Evolutionary conservation across 2,113 vertebrate genomes (phyloP).

Genomic region (Coryphaenoides rupestris): DNA sequence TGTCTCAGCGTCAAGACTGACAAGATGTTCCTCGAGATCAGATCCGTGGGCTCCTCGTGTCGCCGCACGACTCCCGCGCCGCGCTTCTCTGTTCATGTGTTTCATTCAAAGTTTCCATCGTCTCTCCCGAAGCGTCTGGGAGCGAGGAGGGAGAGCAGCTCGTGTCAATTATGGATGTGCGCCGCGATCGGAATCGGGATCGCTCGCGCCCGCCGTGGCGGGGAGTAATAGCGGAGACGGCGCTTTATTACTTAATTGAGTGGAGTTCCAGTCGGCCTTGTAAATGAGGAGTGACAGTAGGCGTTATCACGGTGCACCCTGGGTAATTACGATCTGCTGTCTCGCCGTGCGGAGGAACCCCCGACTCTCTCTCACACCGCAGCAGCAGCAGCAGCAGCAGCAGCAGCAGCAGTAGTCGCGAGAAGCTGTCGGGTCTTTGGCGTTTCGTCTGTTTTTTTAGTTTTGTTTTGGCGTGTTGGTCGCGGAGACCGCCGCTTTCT

Average conservation of each 20-base stretch:
- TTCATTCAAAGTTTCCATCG: too few relatives aligned
- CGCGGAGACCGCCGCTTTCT: background rate
- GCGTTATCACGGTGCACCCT: constrained; percentile 56
- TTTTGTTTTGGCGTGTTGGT: background rate
- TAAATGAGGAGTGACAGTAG: constrained; percentile 70
- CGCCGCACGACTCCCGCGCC: too few relatives aligned
- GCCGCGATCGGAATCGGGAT: constrained; percentile 53
- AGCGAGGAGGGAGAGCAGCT: background rate
- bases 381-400: too few relatives aligned
- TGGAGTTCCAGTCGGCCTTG: constrained; percentile 61
- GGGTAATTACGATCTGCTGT: constrained; percentile 64
- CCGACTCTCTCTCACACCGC: too few relatives aligned
- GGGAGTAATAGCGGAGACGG: constrained; percentile 56
- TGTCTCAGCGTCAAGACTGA: too few relatives aligned
- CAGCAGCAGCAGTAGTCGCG: too few relatives aligned
- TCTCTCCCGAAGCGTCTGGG: background rate
- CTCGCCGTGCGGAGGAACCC: constrained; percentile 50
- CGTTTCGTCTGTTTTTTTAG: constrained; percentile 17
- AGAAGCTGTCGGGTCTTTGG: too few relatives aligned
- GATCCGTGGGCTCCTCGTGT: too few relatives aligned
- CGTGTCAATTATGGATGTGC: constrained; percentile 52
- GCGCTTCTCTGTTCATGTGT: too few relatives aligned
- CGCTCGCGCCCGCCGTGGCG: constrained; percentile 50
- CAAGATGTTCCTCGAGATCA: too few relatives aligned
- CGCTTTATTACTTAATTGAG: constrained; percentile 65